Conservation (phyloP, 2,113 vertebrate genomes). For the Alethe diademata region DNA sequence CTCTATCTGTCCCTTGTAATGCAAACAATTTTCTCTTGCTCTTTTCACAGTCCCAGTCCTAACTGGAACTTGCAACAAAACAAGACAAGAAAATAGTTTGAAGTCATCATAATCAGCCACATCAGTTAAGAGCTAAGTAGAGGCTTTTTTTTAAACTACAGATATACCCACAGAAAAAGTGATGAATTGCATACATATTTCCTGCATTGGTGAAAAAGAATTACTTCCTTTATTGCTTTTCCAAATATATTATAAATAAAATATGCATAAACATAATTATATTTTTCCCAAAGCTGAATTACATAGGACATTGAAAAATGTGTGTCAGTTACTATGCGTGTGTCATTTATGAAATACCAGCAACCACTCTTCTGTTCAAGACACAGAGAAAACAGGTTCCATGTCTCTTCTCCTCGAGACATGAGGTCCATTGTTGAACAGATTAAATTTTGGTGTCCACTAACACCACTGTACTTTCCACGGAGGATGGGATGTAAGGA, state of each 20-base stretch:
- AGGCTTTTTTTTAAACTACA: neutral
- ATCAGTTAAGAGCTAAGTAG: neutral
- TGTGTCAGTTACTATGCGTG: neutral
- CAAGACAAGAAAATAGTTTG: neutral
- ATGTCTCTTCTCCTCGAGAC: neutral
- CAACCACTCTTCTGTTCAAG: neutral
- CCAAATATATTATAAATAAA: neutral
- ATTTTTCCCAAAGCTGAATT: neutral
- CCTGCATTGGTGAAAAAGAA: neutral
- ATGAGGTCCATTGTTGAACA: rapidly evolving
- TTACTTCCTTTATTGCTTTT: neutral
- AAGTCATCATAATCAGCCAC: neutral
- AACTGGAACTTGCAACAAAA: neutral
- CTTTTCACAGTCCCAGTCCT: neutral
- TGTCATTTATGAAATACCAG: neutral
- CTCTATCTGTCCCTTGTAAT: neutral
- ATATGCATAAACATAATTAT: neutral
- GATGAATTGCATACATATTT: neutral
- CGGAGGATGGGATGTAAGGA: neutral
- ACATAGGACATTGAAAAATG: neutral
- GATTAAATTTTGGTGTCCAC: neutral
- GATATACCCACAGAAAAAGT: neutral
- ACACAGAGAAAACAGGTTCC: neutral
- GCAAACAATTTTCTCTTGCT: neutral
- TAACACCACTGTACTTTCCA: neutral